Evolutionary conservation across 1,140 invertebrate species (phyloP).

Genomic region (Antheraea pernyi): DNA sequence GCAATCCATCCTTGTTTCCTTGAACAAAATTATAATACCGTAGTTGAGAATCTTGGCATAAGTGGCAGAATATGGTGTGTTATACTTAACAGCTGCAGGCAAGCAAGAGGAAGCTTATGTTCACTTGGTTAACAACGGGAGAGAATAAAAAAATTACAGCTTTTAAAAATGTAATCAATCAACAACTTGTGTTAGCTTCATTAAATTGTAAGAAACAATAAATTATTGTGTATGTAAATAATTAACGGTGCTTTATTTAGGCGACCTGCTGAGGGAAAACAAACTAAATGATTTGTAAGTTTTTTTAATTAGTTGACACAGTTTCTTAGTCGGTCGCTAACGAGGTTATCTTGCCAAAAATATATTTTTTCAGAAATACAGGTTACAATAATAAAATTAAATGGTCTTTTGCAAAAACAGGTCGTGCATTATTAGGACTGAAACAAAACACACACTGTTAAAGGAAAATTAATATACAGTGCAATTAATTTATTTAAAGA

Average conservation of each 20-base stretch:
- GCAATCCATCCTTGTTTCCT: slow-evolving; percentile 50
- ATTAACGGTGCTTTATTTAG: slow-evolving; percentile 73
- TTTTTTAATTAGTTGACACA: slow-evolving; percentile 29
- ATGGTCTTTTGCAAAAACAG: too few relatives aligned
- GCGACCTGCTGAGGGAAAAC: slow-evolving; percentile 42
- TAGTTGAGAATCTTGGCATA: slow-evolving; percentile 41
- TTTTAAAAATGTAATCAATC: slow-evolving; percentile 76
- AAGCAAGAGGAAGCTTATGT: slow-evolving; percentile 60
- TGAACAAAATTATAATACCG: slow-evolving; percentile 37
- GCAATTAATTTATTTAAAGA: too few relatives aligned
- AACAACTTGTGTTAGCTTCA: slow-evolving; percentile 77
- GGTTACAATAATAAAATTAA: neutral
- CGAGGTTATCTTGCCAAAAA: slow-evolving; percentile 26
- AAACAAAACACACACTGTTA: too few relatives aligned
- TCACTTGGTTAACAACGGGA: slow-evolving; percentile 70
- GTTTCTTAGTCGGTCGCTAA: slow-evolving; percentile 24
- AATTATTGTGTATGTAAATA: slow-evolving; percentile 80
- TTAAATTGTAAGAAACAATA: slow-evolving; percentile 79
- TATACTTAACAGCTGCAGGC: slow-evolving; percentile 52
- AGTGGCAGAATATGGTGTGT: slow-evolving; percentile 70
- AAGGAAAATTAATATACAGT: too few relatives aligned
- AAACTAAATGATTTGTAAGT: slow-evolving; percentile 30
- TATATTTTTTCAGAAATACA: neutral
- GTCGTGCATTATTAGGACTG: too few relatives aligned
- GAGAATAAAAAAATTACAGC: slow-evolving; percentile 61